Percentiles rank a stretch among this genome's conserved stretches.
Evolutionary conservation across 37 sponge, comb jelly and placozoan genomes (phyloP).

Genomic region (Oscarella lobularis): DNA sequence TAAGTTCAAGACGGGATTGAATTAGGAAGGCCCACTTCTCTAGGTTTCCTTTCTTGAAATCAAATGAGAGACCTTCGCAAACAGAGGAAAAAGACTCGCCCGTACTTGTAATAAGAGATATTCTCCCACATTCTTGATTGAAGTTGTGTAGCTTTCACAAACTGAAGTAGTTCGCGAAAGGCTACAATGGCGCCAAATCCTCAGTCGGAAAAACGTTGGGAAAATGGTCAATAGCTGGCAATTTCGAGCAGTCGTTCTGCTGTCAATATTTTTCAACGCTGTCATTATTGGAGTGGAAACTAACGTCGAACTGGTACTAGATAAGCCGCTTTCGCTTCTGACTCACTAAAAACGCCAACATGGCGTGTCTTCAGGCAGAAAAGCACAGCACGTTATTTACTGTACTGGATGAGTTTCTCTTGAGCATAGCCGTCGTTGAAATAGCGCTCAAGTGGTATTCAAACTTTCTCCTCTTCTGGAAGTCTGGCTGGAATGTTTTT

Average conservation of each 20-base stretch:
- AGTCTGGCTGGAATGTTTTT: slow-evolving; percentile 22
- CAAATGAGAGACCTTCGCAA: too few relatives aligned
- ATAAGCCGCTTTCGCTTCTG: neutral
- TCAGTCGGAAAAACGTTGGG: neutral
- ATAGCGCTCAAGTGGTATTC: slow-evolving; percentile 21
- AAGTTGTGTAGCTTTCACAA: too few relatives aligned
- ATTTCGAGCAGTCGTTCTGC: slow-evolving; percentile 17
- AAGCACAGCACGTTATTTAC: slow-evolving; percentile 13
- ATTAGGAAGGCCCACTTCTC: too few relatives aligned
- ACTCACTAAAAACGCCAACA: neutral
- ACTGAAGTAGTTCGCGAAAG: too few relatives aligned
- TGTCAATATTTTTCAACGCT: slow-evolving; percentile 30
- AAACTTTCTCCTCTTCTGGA: slow-evolving; percentile 18
- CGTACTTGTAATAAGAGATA: too few relatives aligned
- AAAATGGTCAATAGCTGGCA: neutral
- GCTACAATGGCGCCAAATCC: neutral
- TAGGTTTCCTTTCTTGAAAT: too few relatives aligned
- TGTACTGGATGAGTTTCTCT: slow-evolving; percentile 11
- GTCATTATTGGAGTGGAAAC: slow-evolving; percentile 55
- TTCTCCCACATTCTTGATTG: too few relatives aligned
- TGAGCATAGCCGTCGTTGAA: slow-evolving; percentile 12
- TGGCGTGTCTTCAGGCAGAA: slow-evolving; percentile 7
- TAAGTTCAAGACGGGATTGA: too few relatives aligned
- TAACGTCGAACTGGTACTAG: slow-evolving; percentile 23
- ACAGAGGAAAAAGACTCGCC: too few relatives aligned